Percentiles rank a stretch among this genome's conserved stretches.
These are phyloP conservation scores for Lymantria monacha DNA, from an alignment of 2,888 invertebrate species.

Conservation along the genomic window DNA sequence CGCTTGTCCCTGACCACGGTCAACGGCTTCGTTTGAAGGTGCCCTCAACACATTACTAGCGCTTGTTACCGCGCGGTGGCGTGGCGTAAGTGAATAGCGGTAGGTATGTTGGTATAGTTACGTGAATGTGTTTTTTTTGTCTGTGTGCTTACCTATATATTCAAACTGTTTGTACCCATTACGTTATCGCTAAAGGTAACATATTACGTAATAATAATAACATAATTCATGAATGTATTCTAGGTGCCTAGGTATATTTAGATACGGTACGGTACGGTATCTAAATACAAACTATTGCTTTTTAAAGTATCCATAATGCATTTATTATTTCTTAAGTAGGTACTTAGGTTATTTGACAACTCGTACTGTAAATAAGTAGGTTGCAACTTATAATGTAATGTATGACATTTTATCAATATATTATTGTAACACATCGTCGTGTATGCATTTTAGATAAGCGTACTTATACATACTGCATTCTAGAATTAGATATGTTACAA, in stretches of 20 bases:
- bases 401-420: constrained; percentile 18
- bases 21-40: constrained; percentile 76
- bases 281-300: background rate
- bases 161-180: background rate
- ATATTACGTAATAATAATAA: background rate
- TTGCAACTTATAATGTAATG: background rate
- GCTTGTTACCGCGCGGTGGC: constrained; percentile 11
- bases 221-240: background rate
- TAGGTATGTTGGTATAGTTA: background rate
- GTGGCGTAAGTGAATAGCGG: constrained; percentile 6
- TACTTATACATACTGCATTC: constrained; percentile 32
- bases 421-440: background rate
- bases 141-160: no score
- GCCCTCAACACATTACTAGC: constrained; percentile 47
- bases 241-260: background rate
- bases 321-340: background rate
- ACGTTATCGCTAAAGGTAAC: background rate
- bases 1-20: constrained; percentile 76
- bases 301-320: background rate
- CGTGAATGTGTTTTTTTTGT: background rate
- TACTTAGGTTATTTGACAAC: background rate
- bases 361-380: background rate
- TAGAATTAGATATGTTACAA: background rate
- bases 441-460: constrained; percentile 43
- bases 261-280: background rate